Conservation (phyloP, 2,797 vertebrate genomes). For the Coluber constrictor region DNA sequence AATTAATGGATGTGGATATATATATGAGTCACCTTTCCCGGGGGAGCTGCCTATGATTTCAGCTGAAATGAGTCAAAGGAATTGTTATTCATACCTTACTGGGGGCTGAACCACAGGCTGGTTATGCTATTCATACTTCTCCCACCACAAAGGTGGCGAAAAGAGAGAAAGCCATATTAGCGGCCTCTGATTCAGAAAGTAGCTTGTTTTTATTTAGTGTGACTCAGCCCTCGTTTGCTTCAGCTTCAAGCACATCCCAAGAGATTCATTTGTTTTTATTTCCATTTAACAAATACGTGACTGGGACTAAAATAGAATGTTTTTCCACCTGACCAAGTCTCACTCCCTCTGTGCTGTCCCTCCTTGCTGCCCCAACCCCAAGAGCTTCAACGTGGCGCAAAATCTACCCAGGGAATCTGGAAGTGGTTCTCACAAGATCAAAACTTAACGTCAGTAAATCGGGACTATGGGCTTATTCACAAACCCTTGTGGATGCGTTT, state of each 20-base stretch:
- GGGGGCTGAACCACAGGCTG: not conserved
- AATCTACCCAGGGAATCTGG: not conserved
- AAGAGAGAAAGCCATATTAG: not conserved
- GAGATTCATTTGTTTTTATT: not conserved
- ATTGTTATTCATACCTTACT: not conserved
- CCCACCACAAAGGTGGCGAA: not conserved
- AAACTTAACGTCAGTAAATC: not conserved
- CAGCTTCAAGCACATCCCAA: not conserved
- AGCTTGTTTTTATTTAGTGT: not conserved
- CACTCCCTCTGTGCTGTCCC: too few relatives aligned
- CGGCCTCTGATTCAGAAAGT: not conserved
- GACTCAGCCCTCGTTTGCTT: not conserved
- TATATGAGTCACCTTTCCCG: not conserved
- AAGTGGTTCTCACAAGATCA: not conserved
- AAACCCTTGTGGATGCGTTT: not conserved
- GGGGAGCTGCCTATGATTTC: not conserved
- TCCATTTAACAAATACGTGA: not conserved
- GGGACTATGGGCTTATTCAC: not conserved
- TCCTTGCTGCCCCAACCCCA: not conserved
- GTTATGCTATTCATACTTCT: not conserved
- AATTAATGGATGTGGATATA: not conserved
- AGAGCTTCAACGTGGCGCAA: not conserved
- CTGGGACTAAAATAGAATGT: not conserved
- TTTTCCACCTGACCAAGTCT: not conserved
- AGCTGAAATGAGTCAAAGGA: slow-evolving; percentile 2